Base-by-base conservation (phyloP, 2,113 vertebrate genomes). In the Pachyramphus minor region DNA sequence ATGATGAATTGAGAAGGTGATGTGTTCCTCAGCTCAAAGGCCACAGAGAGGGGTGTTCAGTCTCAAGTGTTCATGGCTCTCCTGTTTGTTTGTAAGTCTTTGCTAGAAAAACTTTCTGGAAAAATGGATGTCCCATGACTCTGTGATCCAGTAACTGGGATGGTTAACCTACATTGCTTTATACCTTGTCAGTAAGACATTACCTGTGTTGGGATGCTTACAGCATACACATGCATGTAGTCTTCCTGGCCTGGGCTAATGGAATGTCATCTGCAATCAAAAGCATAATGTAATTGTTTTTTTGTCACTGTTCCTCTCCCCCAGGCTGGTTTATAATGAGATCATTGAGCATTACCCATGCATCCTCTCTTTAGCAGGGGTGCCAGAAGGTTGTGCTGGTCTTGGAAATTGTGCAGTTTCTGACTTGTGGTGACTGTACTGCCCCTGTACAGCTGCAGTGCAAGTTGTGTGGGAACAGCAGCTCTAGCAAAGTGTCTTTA, bases 71-170 rank as follows among this genome's bases (percentile, higher is more conserved):
- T 74, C 50, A 1, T 62, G 33, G 56, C 42, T 91, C 3, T 83
- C 8, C n/a, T 76, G 64, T 83, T 89, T 53, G 73, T 82, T 87
- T 0, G 60, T 98, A 96, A 98, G 94, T 97, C 35, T 91, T 95
- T 80, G 56, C 41, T 59, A 60, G 33, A 55, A 90, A 91, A 64
- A 56, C 44, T 50, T 63, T 7, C 25, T 83, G 39, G 20, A 24
- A 78, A 68, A 94, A 49, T 10, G 69, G 27, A 33, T 83, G 16
- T 52, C 28, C 79, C 44, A 12, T 45, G 39, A 30, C 30, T 20
- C 17, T 12, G 5, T 63, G 55, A 82, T 47, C 37, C 39, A 67
- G 71, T 1, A 2, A 18, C 33, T 6, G 7, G 33, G 50, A 53
- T 72, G 35, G 55, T 75, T 87, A 69, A 84, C 47, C 47, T 68